A percentile compares a stretch with the other conserved stretches of the same genome.
Evolutionary conservation across 1,140 invertebrate genomes (phyloP).

Genomic region (Achroia grisella): DNA sequence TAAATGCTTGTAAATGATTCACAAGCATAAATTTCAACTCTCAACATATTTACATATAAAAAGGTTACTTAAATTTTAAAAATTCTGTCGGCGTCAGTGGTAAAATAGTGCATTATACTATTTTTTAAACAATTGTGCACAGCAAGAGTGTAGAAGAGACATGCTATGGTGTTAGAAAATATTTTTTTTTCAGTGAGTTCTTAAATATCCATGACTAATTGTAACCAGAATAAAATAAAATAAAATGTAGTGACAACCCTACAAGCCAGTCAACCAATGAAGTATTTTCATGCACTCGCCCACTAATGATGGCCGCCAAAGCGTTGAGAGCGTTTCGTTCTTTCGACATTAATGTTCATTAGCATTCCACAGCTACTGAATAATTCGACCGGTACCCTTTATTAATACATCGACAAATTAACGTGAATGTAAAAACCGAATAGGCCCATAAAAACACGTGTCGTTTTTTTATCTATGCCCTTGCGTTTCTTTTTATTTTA

Average conservation of each 20-base stretch:
- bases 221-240: no score
- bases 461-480: slow-evolving; percentile 32
- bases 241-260: background rate
- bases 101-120: no score
- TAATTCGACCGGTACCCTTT: slow-evolving; percentile 59
- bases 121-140: no score
- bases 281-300: slow-evolving; percentile 42
- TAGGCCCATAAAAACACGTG: slow-evolving; percentile 56
- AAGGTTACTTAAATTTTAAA: no score
- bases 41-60: no score
- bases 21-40: no score
- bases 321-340: slow-evolving; percentile 27
- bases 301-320: slow-evolving; percentile 31
- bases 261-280: slow-evolving; percentile 38
- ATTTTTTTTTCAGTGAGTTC: no score
- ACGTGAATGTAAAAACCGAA: slow-evolving; percentile 66
- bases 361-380: slow-evolving; percentile 61
- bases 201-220: no score
- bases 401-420: slow-evolving; percentile 67
- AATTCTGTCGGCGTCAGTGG: no score
- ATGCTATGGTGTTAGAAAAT: no score
- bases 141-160: no score
- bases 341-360: slow-evolving; percentile 59
- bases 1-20: no score
- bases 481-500: slow-evolving; percentile 47